Conservation (phyloP, 2,888 invertebrate species). For the Cephonodes hylas region DNA sequence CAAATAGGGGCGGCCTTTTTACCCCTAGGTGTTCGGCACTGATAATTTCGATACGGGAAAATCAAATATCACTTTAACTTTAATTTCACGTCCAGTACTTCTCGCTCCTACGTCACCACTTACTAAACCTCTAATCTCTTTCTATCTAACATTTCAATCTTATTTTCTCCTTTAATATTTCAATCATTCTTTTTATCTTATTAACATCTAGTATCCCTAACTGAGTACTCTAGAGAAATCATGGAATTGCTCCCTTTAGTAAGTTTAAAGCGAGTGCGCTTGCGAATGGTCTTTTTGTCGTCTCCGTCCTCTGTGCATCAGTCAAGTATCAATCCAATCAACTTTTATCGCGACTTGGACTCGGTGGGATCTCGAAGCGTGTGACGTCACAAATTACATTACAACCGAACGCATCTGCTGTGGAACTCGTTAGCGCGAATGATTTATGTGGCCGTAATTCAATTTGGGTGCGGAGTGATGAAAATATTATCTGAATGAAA, state of each 20-base stretch:
- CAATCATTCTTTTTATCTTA: background rate
- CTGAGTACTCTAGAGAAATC: background rate
- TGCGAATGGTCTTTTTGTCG: background rate
- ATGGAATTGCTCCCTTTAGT: background rate
- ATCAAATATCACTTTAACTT: too few species aligned
- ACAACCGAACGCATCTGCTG: background rate
- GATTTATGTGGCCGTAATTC: background rate
- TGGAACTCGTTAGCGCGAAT: background rate
- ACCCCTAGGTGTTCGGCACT: too few species aligned
- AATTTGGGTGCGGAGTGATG: background rate
- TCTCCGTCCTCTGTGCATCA: background rate
- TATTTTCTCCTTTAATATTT: background rate
- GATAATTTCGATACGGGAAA: too few species aligned
- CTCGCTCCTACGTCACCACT: too few species aligned
- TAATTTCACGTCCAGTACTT: too few species aligned
- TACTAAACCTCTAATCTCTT: too few species aligned
- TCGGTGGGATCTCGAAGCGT: background rate
- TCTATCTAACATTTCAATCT: too few species aligned
- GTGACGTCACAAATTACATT: slow-evolving; percentile 8
- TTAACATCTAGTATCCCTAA: background rate
- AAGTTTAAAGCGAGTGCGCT: background rate
- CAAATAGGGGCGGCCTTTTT: too few species aligned
- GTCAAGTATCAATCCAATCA: slow-evolving; percentile 4
- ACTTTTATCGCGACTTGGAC: background rate
- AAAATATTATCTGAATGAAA: background rate